phyloP scores from a whole-genome alignment of 2,797 vertebrate species.

The Danio choprae region DNA sequence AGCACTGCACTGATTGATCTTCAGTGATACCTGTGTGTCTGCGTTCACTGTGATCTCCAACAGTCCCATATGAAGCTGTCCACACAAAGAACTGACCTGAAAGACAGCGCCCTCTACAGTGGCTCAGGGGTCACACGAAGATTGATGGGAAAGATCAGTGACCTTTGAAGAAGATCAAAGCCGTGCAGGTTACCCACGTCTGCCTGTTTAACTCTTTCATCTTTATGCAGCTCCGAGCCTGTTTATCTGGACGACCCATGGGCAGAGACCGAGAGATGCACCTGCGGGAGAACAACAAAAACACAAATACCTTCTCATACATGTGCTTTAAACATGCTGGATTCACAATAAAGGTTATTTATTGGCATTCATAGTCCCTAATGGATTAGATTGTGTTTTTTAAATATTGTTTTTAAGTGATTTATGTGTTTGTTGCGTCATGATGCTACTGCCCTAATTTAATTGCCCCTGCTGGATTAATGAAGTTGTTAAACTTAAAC shows the following conservation, averaged over 20 bases:
- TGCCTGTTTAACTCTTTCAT: slow-evolving; percentile 78
- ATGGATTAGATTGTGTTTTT: too few relatives aligned
- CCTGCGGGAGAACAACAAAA: slow-evolving; percentile 30
- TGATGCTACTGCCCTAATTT: too few relatives aligned
- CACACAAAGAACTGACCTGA: slow-evolving; percentile 36
- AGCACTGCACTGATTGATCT: slow-evolving; percentile 1
- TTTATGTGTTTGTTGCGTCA: too few relatives aligned
- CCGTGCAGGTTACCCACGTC: slow-evolving; percentile 70
- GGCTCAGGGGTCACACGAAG: slow-evolving; percentile 55
- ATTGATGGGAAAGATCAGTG: slow-evolving; percentile 74
- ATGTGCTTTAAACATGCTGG: not conserved
- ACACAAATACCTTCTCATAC: not conserved
- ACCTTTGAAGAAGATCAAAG: slow-evolving; percentile 83
- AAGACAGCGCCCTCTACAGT: slow-evolving; percentile 53
- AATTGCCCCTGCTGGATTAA: too few relatives aligned
- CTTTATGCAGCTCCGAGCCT: slow-evolving; percentile 65
- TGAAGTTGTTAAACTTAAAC: too few relatives aligned
- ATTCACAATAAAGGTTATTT: not conserved
- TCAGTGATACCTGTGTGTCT: not conserved
- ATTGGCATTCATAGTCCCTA: not conserved
- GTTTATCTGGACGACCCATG: slow-evolving; percentile 67
- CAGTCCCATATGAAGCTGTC: slow-evolving; percentile 18
- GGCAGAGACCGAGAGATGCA: slow-evolving; percentile 41
- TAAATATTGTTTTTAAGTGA: too few relatives aligned
- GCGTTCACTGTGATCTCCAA: slow-evolving; percentile 23